Conservation (phyloP, 37 sponge, comb jelly and placozoan species). For the Haliclona indistincta region DNA sequence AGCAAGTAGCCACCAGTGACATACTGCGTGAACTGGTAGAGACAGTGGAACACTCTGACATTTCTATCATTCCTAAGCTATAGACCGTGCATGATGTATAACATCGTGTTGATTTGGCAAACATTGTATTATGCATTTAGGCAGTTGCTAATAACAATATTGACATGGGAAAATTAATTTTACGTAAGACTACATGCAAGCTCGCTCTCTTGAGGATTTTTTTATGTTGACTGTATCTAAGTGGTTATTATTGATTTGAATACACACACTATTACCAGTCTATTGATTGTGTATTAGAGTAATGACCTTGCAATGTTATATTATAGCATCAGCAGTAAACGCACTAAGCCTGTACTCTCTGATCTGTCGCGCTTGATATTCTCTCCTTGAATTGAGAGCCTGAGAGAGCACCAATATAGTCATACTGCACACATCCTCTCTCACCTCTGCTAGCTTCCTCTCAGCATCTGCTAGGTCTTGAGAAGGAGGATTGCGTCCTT, state of each 20-base stretch:
- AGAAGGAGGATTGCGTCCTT: conserved; percentile 38
- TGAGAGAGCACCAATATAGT: not conserved
- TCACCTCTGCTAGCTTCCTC: conserved; percentile 44
- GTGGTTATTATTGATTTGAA: too few relatives aligned
- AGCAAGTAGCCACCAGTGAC: conserved; percentile 17
- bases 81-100: not conserved
- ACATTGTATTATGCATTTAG: too few relatives aligned
- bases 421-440: not conserved
- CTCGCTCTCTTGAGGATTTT: too few relatives aligned
- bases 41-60: not conserved
- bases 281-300: too few relatives aligned
- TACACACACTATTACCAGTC: too few relatives aligned
- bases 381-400: conserved; percentile 31
- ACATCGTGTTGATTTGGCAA: not conserved
- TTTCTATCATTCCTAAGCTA: conserved; percentile 9
- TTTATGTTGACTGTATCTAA: too few relatives aligned
- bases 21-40: not conserved
- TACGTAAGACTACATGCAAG: too few relatives aligned
- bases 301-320: not conserved
- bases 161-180: too few relatives aligned
- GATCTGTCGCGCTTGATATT: conserved; percentile 2
- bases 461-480: conserved; percentile 49
- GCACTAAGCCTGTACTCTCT: conserved; percentile 55
- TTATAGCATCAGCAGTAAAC: conserved; percentile 45
- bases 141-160: too few relatives aligned